Conservation (phyloP, 2,888 invertebrate genomes). For the Habrosyne pyritoides region DNA sequence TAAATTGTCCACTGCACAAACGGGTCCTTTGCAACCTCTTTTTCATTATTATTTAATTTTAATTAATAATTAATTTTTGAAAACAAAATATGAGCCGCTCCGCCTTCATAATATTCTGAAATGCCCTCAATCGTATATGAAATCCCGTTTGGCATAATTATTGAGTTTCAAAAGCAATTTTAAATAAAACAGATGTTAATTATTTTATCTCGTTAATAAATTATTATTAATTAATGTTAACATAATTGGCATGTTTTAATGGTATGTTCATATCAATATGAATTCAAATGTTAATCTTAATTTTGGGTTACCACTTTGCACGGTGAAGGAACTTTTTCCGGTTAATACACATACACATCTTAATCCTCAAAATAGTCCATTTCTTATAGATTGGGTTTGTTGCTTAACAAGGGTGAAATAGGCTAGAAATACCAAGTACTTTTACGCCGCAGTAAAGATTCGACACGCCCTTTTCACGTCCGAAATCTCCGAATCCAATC, state of each 20-base stretch:
- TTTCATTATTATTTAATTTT: background rate
- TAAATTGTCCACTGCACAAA: constrained; percentile 1
- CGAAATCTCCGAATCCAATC: constrained; percentile 33
- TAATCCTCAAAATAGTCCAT: background rate
- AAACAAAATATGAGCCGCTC: background rate
- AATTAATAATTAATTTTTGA: background rate
- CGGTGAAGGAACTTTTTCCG: no score
- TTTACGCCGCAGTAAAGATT: constrained; percentile 8
- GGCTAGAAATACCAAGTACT: background rate
- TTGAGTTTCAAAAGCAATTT: background rate
- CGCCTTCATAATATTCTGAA: background rate
- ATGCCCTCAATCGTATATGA: background rate
- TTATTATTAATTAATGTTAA: background rate
- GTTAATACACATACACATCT: background rate
- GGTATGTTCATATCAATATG: background rate
- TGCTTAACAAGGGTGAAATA: background rate
- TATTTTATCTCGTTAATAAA: background rate
- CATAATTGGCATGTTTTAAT: background rate
- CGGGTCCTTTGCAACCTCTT: background rate
- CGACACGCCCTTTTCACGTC: constrained; percentile 7
- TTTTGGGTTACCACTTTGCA: no score
- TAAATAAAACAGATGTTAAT: background rate
- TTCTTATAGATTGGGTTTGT: background rate
- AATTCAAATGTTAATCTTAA: no score
- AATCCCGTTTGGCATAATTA: background rate